These are phyloP conservation scores for Mastacembelus armatus DNA, from an alignment of 2,797 vertebrate species.

Conservation along the genomic window DNA sequence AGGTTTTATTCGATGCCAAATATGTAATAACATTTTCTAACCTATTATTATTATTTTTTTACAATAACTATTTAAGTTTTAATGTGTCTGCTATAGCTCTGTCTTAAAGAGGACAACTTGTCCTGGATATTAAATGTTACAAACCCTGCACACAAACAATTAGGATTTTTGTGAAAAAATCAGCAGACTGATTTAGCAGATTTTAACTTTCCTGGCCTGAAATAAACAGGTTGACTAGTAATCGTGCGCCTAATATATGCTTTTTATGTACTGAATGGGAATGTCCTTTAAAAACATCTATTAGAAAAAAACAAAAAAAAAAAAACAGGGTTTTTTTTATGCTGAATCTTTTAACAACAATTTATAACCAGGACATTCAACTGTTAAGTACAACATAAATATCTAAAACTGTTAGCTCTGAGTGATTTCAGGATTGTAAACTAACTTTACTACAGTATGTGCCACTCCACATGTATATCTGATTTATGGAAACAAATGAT, in stretches of 20 bases:
- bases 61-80: background rate
- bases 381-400: no score
- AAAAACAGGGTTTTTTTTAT: conserved; percentile 29
- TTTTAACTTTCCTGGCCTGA: background rate
- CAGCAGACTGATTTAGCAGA: background rate
- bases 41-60: background rate
- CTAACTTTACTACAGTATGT: no score
- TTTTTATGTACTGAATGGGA: background rate
- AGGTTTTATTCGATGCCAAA: conserved; percentile 5
- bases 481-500: no score
- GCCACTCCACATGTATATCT: no score
- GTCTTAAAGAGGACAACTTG: background rate
- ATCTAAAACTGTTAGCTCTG: no score
- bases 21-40: background rate
- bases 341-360: background rate
- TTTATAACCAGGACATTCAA: background rate
- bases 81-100: background rate
- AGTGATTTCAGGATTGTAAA: no score
- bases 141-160: background rate
- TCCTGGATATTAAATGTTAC: background rate
- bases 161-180: conserved; percentile 1
- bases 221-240: background rate
- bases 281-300: background rate
- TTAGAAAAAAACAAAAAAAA: conserved; percentile 7
- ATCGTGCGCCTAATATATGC: background rate